phyloP scores from a whole-genome alignment of 2,888 invertebrate species.

The Cheilosia grossa region DNA sequence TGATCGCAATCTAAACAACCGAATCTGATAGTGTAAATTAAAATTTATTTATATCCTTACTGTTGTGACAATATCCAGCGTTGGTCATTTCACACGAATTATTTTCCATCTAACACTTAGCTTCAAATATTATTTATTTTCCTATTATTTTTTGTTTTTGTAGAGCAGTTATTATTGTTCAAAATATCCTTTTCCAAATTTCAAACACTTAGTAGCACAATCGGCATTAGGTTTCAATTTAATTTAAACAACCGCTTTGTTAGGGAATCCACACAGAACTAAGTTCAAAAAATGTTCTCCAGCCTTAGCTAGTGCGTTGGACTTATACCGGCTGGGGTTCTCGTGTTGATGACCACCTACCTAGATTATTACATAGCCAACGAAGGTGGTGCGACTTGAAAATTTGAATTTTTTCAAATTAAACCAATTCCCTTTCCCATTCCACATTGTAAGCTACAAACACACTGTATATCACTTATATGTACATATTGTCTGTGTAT shows the following conservation, averaged over 20 bases:
- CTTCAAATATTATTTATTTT: background rate
- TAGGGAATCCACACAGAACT: conserved; percentile 32
- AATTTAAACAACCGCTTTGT: conserved; percentile 28
- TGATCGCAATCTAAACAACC: background rate
- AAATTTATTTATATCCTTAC: conserved; percentile 23
- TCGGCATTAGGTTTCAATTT: background rate
- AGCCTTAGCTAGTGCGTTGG: conserved; percentile 19
- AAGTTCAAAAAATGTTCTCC: conserved; percentile 39
- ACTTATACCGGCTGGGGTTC: conserved; percentile 10
- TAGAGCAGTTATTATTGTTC: too few relatives aligned
- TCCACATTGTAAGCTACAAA: too few relatives aligned
- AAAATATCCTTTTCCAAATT: too few relatives aligned
- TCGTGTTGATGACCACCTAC: conserved; percentile 12
- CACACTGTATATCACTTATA: background rate
- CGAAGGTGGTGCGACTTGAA: conserved; percentile 39
- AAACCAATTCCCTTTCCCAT: background rate
- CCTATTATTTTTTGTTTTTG: background rate
- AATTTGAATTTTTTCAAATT: conserved; percentile 40
- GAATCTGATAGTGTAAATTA: background rate
- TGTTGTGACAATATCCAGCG: conserved; percentile 24
- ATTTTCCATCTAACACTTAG: conserved; percentile 28
- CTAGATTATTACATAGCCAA: background rate
- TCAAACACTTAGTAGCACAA: too few relatives aligned
- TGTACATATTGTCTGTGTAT: background rate
- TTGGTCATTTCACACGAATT: background rate